Evolutionary conservation across 1,140 invertebrate species (phyloP), one percentile per base, ranked within the genome.

Genomic region (Euura lappo): DNA sequence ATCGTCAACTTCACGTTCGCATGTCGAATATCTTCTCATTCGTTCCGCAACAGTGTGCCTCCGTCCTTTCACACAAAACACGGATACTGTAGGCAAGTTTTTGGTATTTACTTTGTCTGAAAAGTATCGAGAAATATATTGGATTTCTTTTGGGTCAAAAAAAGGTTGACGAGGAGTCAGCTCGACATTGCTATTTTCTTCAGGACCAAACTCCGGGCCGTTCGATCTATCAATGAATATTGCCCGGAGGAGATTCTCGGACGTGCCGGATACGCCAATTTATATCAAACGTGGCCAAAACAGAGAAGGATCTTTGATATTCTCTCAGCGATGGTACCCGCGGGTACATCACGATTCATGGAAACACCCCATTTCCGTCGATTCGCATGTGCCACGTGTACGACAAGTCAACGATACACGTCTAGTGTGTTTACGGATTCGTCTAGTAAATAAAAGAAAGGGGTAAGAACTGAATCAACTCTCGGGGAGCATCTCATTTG

Each of bases 201-300:
- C 51, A 60, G 10, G 51, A 60, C 51, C 6, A 60, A 6, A 5
- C 51, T 28, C 28, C 51, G 51, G 51, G 51, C 28, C 28, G 28
- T 60, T 60, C 51, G 51, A 60, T 60, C 51, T 60, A 60, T 60
- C 51, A 60, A 60, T 60, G 51, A 60, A 60, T 11, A 6, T 60
- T 60, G 51, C 51, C 51, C 51, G 51, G 51, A 60, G 51, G 6
- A 60, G 28, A 28, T 28, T 28, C 6, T 11, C 51, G 8, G 51
- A n/a, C 51, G 51, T 8, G 51, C 51, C 3, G 8, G 2, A 8
- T 60, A 11, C 3, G 51, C 51, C 51, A 60, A 60, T 60, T 60
- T 60, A 60, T 60, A 60, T 60, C 6, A 60, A 60, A 60, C 51
- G 51, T 6, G 6, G 51, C 51, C 51, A n/a, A 60, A 60, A 60